Conservation (phyloP, 2,113 vertebrate genomes). For the Dipodomys stephensi region DNA sequence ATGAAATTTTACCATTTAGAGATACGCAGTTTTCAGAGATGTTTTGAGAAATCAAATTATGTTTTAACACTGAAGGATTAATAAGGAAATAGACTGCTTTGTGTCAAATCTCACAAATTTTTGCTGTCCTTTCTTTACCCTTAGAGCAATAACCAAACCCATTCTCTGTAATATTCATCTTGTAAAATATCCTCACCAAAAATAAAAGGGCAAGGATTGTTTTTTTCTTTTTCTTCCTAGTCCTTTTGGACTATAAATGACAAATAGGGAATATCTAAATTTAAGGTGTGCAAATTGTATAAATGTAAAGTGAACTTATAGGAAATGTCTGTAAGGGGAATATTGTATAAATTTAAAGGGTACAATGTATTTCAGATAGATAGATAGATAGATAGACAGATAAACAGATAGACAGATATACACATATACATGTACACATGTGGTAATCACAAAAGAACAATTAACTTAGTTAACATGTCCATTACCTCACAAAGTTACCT, state of each 20-base stretch:
- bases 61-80: constrained; percentile 7
- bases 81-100: constrained; percentile 35
- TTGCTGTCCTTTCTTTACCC: not conserved
- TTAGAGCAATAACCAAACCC: not conserved
- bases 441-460: not conserved
- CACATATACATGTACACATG: not conserved
- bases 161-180: not conserved
- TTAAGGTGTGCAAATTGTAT: not conserved
- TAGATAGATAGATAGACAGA: too few relatives aligned
- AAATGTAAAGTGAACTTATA: not conserved
- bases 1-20: constrained; percentile 13
- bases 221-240: not conserved
- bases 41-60: constrained; percentile 11
- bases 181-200: not conserved
- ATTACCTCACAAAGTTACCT: not conserved
- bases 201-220: not conserved
- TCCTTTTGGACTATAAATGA: not conserved
- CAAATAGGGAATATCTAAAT: not conserved
- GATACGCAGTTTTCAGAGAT: not conserved
- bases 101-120: constrained; percentile 1
- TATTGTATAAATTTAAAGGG: too few relatives aligned
- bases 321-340: too few relatives aligned
- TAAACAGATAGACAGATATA: too few relatives aligned
- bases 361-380: too few relatives aligned
- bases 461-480: not conserved